Conservation (phyloP, 2,888 invertebrate species). For the Amphipoea oculea region DNA sequence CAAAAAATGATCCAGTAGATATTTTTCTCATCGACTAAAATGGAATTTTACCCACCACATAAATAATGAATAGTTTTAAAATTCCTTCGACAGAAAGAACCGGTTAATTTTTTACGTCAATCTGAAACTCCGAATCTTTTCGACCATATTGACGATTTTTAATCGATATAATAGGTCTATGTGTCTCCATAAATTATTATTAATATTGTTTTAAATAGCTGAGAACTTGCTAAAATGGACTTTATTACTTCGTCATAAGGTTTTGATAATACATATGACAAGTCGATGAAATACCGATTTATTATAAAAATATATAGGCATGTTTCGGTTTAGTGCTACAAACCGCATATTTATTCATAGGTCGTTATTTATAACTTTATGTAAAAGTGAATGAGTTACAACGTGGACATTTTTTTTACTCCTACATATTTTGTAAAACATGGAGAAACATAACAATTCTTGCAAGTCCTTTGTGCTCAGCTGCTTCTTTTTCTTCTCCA, state of each 20-base stretch:
- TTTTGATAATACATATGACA: constrained; percentile 40
- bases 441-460: not conserved
- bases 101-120: constrained; percentile 52
- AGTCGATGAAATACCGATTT: constrained; percentile 59
- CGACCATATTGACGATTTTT: constrained; percentile 59
- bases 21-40: constrained; percentile 16
- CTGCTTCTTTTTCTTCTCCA: not conserved
- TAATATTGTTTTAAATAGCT: constrained; percentile 56
- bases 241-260: constrained; percentile 50
- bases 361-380: constrained; percentile 55
- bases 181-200: constrained; percentile 65
- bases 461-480: not conserved
- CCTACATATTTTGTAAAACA: constrained; percentile 25
- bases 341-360: constrained; percentile 53
- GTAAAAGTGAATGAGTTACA: constrained; percentile 39
- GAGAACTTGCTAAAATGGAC: constrained; percentile 35
- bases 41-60: constrained; percentile 17
- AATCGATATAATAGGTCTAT: constrained; percentile 64
- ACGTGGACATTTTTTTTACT: constrained; percentile 13
- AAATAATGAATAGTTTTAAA: constrained; percentile 47
- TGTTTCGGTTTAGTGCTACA: constrained; percentile 39
- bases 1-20: not conserved
- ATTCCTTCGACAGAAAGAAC: constrained; percentile 39
- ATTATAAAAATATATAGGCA: constrained; percentile 51
- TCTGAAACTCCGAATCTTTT: constrained; percentile 52